phyloP scores from a whole-genome alignment of 2,797 vertebrate species.

The Hafferia zeledoni region DNA sequence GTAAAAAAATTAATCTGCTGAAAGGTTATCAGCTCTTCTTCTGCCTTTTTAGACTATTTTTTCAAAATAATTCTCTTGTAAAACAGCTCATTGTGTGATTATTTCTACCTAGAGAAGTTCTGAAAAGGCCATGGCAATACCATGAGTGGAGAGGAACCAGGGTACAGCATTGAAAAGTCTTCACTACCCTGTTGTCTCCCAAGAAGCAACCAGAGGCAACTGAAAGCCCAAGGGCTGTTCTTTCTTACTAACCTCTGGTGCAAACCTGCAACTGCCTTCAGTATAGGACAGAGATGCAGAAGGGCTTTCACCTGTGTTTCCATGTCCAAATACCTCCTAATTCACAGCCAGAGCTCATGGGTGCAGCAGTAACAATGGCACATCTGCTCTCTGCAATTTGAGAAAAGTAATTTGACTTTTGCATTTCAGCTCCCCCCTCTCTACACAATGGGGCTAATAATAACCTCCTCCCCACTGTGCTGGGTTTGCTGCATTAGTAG shows the following conservation, averaged over 20 bases:
- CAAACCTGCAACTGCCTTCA: neutral
- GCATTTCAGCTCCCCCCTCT: neutral
- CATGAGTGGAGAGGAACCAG: neutral
- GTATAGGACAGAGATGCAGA: neutral
- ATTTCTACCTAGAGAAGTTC: neutral
- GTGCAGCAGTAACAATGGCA: neutral
- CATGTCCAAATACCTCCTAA: neutral
- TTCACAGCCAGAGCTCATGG: neutral
- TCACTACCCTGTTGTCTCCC: neutral
- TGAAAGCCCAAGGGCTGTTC: neutral
- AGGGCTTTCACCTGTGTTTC: neutral
- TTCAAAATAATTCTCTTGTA: neutral
- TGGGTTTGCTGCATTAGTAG: neutral
- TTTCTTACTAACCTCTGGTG: neutral
- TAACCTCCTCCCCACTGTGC: rapidly evolving
- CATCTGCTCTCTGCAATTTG: neutral
- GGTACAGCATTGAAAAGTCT: neutral
- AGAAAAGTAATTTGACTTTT: neutral
- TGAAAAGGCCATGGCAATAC: neutral
- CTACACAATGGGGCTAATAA: neutral
- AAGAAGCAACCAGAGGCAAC: neutral
- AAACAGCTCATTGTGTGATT: neutral
- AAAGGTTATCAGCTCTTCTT: neutral
- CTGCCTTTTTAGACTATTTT: neutral
- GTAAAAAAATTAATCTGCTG: neutral